Evolutionary conservation across 1,140 invertebrate species (phyloP).

Genomic region (Portunus trituberculatus): DNA sequence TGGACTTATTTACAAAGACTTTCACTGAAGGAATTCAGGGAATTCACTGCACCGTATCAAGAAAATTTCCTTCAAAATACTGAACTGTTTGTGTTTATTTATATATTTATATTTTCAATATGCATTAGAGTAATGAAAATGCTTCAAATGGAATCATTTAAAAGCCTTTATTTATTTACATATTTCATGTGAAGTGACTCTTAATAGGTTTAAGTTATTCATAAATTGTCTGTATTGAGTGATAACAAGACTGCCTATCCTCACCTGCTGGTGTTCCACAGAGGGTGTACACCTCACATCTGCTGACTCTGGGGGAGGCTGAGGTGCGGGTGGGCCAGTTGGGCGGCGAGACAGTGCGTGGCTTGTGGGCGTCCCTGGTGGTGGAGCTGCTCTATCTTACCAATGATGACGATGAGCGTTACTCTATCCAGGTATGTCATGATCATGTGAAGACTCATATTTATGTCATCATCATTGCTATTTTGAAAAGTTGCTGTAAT

Average conservation of each 20-base stretch:
- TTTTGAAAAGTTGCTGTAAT: background rate
- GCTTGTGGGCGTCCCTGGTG: slow-evolving; percentile 83
- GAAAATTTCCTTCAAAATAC: background rate
- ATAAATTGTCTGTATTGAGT: no score
- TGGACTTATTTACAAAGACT: no score
- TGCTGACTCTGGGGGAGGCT: slow-evolving; percentile 80
- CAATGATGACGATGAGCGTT: slow-evolving; percentile 84
- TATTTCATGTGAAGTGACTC: background rate
- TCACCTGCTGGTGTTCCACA: background rate
- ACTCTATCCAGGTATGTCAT: slow-evolving; percentile 81
- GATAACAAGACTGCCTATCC: background rate
- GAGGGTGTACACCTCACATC: slow-evolving; percentile 80
- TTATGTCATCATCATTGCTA: background rate
- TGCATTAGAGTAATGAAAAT: background rate
- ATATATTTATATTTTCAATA: background rate
- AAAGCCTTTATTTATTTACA: background rate
- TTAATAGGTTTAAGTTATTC: no score
- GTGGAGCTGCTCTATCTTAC: slow-evolving; percentile 83
- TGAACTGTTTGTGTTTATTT: background rate
- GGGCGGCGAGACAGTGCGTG: slow-evolving; percentile 81
- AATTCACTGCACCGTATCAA: no score
- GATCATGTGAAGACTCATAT: background rate
- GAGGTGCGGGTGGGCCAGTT: slow-evolving; percentile 81
- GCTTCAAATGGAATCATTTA: background rate
- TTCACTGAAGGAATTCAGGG: no score